Base-by-base conservation (phyloP, 2,888 invertebrate genomes). In the Cosmia pyralina region DNA sequence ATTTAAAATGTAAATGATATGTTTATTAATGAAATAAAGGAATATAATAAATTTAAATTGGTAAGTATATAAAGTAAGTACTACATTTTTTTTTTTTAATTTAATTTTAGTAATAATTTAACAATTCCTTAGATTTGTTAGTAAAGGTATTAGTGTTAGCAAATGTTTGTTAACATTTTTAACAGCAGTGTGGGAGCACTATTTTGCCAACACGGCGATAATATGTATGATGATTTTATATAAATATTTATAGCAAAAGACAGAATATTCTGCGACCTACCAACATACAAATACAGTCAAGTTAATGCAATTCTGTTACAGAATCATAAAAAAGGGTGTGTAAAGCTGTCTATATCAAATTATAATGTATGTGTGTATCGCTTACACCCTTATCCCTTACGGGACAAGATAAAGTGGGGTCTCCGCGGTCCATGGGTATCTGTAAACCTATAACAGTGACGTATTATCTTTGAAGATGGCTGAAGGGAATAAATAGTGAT, bases 391-490 rank as follows among this genome's bases (percentile, higher is more conserved):
- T 60, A 75, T 70, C 76, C 46, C 10, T 58, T 8, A 48, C 52
- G 52, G 58, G 58, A 50, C 41, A 70, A 70, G 70, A 76, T 76
- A 76, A 76, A 76, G 63, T 53, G 70, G 59, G 63, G 76, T 70
- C 59, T 15, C 48, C 70, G 52, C 50, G 58, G 41, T 64, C 63
- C 76, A 64, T 59, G 76, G 70, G 58, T 53, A 64, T 44, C 38
- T 53, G 22, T 53, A 44, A 41, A 22, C 70, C 53, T 53, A 70
- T 75, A 69, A 63, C 62, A 63, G 15, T 64, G 76, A 76, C 34
- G 19, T 59, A 70, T 76, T 52, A 70, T 59, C 58, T 55, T n/a
- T 22, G 8, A 60, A 60, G 59, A 48, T 48, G 11, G 17, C 52
- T 57, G 48, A 41, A 34, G 53, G 4, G 15, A 41, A 48, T 41